Percentiles rank a stretch among this genome's conserved stretches.
These are phyloP conservation scores for Parasteatoda tepidariorum DNA, from an alignment of 1,140 invertebrate genomes.

Conservation along the genomic window DNA sequence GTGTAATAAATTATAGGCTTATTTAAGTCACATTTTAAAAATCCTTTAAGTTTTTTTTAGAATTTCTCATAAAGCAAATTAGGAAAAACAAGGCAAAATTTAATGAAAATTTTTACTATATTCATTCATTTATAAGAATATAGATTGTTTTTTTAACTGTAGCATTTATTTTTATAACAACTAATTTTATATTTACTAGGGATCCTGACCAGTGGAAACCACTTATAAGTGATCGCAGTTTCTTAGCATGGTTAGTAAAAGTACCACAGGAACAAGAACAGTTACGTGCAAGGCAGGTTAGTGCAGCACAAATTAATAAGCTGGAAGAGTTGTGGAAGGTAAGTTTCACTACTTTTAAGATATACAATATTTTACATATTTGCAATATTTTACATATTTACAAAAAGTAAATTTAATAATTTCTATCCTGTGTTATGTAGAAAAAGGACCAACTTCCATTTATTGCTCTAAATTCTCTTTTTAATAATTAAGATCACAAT, in stretches of 20 bases:
- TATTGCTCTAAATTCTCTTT: too few relatives aligned
- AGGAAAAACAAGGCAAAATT: background rate
- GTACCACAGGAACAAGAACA: conserved; percentile 96
- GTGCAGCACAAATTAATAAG: conserved; percentile 96
- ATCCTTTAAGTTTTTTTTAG: background rate
- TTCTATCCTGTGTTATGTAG: too few relatives aligned
- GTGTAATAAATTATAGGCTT: too few relatives aligned
- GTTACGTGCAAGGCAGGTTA: conserved; percentile 92
- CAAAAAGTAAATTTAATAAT: too few relatives aligned
- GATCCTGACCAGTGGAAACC: conserved; percentile 99
- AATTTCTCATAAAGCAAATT: background rate
- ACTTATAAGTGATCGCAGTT: conserved; percentile 93
- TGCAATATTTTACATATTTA: too few relatives aligned
- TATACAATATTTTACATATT: too few relatives aligned
- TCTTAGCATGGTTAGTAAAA: conserved; percentile 97
- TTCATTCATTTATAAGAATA: background rate
- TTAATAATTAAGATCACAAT: too few relatives aligned
- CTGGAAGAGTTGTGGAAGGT: conserved; percentile 98
- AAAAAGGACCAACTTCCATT: too few relatives aligned
- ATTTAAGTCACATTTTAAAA: too few relatives aligned
- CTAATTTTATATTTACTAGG: conserved; percentile 68
- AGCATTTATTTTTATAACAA: conserved; percentile 18
- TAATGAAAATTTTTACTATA: background rate
- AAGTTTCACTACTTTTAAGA: background rate
- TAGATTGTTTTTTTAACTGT: background rate